Evolutionary conservation across 1,140 invertebrate species (phyloP).

Genomic region (Aphis craccivora): DNA sequence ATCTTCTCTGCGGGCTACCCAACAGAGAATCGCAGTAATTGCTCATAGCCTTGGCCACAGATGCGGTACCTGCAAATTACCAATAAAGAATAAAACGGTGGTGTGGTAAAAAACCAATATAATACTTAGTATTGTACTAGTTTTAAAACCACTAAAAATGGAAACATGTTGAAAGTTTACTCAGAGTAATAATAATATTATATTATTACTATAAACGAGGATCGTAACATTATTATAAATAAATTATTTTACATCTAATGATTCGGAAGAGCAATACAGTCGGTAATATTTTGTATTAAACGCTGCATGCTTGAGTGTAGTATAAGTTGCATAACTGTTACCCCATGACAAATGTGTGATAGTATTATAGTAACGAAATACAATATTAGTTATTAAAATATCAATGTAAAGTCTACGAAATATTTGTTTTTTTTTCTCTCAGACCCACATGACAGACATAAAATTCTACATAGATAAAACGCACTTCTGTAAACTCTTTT

Average conservation of each 20-base stretch:
- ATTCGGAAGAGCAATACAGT: not conserved
- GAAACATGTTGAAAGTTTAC: not conserved
- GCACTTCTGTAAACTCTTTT: too few relatives aligned
- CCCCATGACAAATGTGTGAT: not conserved
- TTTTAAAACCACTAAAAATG: not conserved
- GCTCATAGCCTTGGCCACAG: constrained; percentile 77
- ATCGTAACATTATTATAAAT: not conserved
- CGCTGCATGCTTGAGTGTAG: not conserved
- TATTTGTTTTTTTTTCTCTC: too few relatives aligned
- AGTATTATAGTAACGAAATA: not conserved
- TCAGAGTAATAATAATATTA: not conserved
- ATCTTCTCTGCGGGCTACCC: constrained; percentile 69
- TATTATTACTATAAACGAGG: not conserved
- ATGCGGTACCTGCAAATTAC: constrained; percentile 68
- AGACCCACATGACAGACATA: too few relatives aligned
- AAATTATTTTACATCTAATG: not conserved
- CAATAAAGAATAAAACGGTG: not conserved
- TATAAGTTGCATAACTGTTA: not conserved
- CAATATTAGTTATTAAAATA: not conserved
- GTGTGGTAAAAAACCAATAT: not conserved
- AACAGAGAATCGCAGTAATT: constrained; percentile 75
- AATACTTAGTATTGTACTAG: not conserved
- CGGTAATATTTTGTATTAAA: not conserved
- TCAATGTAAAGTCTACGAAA: not conserved
- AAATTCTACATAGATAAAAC: too few relatives aligned